phyloP scores from a whole-genome alignment of 2,888 invertebrate species.

The Archips xylosteana region DNA sequence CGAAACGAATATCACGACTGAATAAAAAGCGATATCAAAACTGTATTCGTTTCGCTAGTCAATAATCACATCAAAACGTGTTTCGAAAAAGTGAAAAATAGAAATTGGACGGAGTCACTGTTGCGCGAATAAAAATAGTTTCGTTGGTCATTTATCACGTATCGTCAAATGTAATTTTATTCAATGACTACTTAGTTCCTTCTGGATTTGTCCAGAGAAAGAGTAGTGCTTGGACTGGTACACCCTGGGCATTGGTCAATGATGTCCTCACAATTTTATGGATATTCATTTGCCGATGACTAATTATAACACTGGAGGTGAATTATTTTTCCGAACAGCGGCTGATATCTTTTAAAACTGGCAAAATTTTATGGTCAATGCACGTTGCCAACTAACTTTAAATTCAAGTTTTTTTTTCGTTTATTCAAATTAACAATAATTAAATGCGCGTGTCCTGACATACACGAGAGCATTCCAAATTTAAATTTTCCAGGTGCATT shows the following conservation, averaged over 20 bases:
- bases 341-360: too few species aligned
- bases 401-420: not conserved
- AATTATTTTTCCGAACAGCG: too few species aligned
- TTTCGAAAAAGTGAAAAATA: not conserved
- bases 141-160: slow-evolving; percentile 20
- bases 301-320: too few species aligned
- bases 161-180: not conserved
- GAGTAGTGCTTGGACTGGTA: too few species aligned
- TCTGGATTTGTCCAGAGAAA: too few species aligned
- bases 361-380: not conserved
- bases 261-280: too few species aligned
- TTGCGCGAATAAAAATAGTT: slow-evolving; percentile 9
- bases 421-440: not conserved
- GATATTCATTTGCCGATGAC: too few species aligned
- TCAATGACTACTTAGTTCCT: too few species aligned
- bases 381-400: not conserved
- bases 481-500: slow-evolving; percentile 48
- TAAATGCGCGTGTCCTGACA: not conserved
- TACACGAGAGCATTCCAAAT: slow-evolving; percentile 43
- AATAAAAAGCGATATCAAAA: not conserved
- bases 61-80: not conserved
- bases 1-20: not conserved
- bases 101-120: not conserved
- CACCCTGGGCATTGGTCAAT: too few species aligned
- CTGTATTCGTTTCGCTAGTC: not conserved